Evolutionary conservation across 1,140 invertebrate genomes (phyloP).

Genomic region (Lethocerus indicus): DNA sequence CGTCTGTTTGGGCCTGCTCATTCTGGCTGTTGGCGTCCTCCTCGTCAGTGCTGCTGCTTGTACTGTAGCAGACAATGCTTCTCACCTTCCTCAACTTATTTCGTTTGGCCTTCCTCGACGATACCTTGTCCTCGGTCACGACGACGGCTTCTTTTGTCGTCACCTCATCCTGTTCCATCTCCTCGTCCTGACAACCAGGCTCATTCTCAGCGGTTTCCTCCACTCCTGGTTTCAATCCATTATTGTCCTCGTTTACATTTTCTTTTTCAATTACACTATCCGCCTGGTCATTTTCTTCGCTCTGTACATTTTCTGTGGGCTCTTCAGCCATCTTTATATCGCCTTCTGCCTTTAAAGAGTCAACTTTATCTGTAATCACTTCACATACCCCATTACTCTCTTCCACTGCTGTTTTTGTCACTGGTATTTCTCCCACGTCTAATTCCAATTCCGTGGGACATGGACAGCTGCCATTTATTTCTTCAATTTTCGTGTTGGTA

Average conservation of each 20-base stretch:
- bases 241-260: neutral
- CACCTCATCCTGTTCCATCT: neutral
- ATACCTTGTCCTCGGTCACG: neutral
- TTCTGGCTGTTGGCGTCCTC: too few species aligned
- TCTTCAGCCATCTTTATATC: neutral
- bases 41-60: too few species aligned
- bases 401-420: too few species aligned
- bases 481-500: too few species aligned
- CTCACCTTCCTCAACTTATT: neutral
- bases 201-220: neutral
- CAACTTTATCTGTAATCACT: neutral
- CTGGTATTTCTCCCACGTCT: too few species aligned
- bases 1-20: too few species aligned
- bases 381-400: neutral
- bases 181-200: neutral
- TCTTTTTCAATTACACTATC: neutral
- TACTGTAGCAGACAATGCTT: neutral
- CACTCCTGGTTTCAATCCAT: too few species aligned
- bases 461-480: too few species aligned
- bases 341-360: neutral
- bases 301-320: neutral
- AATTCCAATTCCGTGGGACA: too few species aligned
- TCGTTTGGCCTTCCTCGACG: neutral
- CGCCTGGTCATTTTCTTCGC: neutral
- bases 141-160: neutral